phyloP scores from a whole-genome alignment of 2,888 invertebrate species.

The Stenurella melanura region DNA sequence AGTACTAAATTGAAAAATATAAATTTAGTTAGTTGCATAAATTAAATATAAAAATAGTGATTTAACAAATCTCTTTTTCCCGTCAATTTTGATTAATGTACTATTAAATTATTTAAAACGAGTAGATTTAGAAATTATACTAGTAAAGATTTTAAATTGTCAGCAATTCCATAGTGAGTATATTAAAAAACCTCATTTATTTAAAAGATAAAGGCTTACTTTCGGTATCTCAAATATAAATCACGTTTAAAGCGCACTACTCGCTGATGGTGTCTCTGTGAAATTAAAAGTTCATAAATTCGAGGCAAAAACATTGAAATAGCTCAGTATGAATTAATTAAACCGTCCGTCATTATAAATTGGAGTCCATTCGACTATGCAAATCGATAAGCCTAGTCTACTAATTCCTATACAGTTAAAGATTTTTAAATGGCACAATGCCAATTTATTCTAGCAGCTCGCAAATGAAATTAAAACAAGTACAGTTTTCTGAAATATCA shows the following conservation, averaged over 20 bases:
- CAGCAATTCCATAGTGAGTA: not conserved
- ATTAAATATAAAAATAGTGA: too few relatives aligned
- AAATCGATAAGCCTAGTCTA: slow-evolving; percentile 14
- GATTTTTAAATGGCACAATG: slow-evolving; percentile 18
- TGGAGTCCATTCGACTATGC: not conserved
- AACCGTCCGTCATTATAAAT: not conserved
- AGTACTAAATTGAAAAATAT: too few relatives aligned
- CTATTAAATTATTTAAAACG: too few relatives aligned
- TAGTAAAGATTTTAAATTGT: too few relatives aligned
- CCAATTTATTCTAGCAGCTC: slow-evolving; percentile 8
- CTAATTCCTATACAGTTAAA: slow-evolving; percentile 16
- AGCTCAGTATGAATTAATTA: slow-evolving; percentile 24
- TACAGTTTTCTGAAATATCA: slow-evolving; percentile 17
- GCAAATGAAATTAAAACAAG: slow-evolving; percentile 21
- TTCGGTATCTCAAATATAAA: slow-evolving; percentile 11
- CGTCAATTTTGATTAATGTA: too few relatives aligned
- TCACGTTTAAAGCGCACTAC: slow-evolving; percentile 18
- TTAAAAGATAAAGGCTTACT: not conserved
- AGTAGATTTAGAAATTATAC: too few relatives aligned
- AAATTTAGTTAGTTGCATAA: too few relatives aligned
- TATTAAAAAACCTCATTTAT: not conserved
- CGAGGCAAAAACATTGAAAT: slow-evolving; percentile 2
- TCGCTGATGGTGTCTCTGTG: slow-evolving; percentile 1
- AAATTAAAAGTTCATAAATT: slow-evolving; percentile 16
- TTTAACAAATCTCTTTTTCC: too few relatives aligned